Evolutionary conservation across 2,888 invertebrate species (phyloP).

Genomic region (Crossocerus cetratus): DNA sequence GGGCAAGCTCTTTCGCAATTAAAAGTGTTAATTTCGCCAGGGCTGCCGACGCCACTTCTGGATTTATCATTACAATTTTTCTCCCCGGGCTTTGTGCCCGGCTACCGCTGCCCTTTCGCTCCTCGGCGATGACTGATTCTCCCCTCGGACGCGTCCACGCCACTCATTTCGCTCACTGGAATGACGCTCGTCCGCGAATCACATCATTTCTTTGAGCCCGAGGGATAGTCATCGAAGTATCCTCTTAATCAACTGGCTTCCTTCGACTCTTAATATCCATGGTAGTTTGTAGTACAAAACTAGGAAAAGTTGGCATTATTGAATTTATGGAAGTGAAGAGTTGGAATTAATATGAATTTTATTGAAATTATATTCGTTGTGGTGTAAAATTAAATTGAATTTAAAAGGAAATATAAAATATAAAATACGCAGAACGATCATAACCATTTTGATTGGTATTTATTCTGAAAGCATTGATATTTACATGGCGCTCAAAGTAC

Average conservation of each 20-base stretch:
- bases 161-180: background rate
- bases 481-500: no score
- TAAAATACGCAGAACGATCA: no score
- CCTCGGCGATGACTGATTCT: background rate
- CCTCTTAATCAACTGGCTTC: background rate
- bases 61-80: constrained; percentile 40
- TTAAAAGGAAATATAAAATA: no score
- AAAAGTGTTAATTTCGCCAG: constrained; percentile 54
- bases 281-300: no score
- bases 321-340: no score
- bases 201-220: background rate
- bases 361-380: no score
- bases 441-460: no score
- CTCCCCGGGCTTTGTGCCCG: constrained; percentile 11
- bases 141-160: background rate
- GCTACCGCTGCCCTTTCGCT: background rate
- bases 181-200: background rate
- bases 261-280: no score
- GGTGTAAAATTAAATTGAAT: no score
- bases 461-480: no score
- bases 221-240: background rate
- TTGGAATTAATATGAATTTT: no score
- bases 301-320: no score
- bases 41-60: constrained; percentile 40
- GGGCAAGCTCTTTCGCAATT: constrained; percentile 50